A percentile compares a stretch with the other conserved stretches of the same genome.
Conservation (phyloP, 2,113 vertebrate genomes). For the Sceloporus tristichus region DNA sequence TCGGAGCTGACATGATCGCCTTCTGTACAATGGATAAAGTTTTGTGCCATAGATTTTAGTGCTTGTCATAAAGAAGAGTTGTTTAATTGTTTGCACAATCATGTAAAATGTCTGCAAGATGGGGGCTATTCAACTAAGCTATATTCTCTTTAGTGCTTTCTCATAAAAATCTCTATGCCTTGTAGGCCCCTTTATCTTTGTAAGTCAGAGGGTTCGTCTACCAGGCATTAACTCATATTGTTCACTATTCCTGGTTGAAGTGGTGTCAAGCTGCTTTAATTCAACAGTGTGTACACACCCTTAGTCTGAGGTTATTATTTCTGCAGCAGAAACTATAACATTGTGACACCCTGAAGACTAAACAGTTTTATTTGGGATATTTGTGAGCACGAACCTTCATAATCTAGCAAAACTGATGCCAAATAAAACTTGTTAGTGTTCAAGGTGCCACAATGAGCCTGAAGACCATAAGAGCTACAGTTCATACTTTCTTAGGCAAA, state of each 20-base stretch:
- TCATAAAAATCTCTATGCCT: constrained; percentile 37
- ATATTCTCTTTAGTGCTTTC: constrained; percentile 46
- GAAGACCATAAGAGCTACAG: too few relatives aligned
- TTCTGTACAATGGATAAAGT: constrained; percentile 45
- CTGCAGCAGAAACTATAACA: too few relatives aligned
- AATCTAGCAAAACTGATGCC: too few relatives aligned
- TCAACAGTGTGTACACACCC: too few relatives aligned
- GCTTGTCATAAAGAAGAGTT: constrained; percentile 40
- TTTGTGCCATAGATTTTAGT: constrained; percentile 55
- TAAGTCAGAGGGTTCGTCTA: constrained; percentile 49
- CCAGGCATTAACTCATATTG: neutral
- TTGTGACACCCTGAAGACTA: too few relatives aligned
- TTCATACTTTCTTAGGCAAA: too few relatives aligned
- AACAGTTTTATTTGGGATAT: too few relatives aligned
- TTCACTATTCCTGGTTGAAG: neutral
- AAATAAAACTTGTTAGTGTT: too few relatives aligned
- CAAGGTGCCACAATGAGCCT: too few relatives aligned
- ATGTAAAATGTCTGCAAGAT: constrained; percentile 45
- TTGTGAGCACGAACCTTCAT: too few relatives aligned
- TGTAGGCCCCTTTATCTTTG: constrained; percentile 61
- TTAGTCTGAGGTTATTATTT: too few relatives aligned
- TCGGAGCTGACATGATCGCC: constrained; percentile 27
- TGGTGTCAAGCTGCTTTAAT: too few relatives aligned
- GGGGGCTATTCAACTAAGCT: constrained; percentile 55
- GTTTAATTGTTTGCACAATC: constrained; percentile 53